Base-by-base conservation (phyloP, 2,797 vertebrate species). In the Melanogrammus aeglefinus region DNA sequence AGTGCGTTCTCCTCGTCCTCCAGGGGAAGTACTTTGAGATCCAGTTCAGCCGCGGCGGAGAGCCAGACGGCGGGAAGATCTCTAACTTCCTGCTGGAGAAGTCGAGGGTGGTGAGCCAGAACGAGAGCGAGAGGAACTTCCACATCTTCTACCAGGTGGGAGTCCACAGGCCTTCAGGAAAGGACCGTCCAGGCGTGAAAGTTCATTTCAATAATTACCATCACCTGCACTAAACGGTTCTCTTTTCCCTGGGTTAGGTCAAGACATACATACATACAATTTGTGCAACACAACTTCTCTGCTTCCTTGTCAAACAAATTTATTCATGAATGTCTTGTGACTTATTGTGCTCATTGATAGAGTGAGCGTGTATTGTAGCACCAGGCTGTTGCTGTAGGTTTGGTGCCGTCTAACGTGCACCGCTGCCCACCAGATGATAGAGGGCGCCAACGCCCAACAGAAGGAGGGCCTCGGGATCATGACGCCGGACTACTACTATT, bases 21-120 rank as follows among this genome's bases (percentile, higher is more conserved):
- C 90, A 99, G 97, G 97, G 98, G 35, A 99, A 99, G 87, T 99
- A 99, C 89, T 99, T 99, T 38, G 98, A 99, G 93, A 99, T 99
- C 91, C 98, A 99, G 91, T 99, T 99, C 93, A 99, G 98, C 91
- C 94, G 96, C 9, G 98, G 97, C 0, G 98, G 98, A 0, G 97
- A 99, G 77, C 98, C 98, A 0, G 97, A 99, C 0, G 98, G 98
- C 0, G 97, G 98, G 0, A 99, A 96, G 91, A 99, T 99, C 85
- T 99, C 96, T 78, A 99, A 99, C 92, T 99, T 99, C 87, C 91
- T 99, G 72, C 93, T 99, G 85, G 98, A 99, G 93, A 99, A 99
- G 90, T 98, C 97, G 0, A 94, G 98, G 1, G 98, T 99, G 86
- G 97, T 99, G 87, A 97, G 86, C 92, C 97, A 99, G 92, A 99